Base-by-base conservation (phyloP, 1,140 invertebrate species). In the Pentalonia nigronervosa region DNA sequence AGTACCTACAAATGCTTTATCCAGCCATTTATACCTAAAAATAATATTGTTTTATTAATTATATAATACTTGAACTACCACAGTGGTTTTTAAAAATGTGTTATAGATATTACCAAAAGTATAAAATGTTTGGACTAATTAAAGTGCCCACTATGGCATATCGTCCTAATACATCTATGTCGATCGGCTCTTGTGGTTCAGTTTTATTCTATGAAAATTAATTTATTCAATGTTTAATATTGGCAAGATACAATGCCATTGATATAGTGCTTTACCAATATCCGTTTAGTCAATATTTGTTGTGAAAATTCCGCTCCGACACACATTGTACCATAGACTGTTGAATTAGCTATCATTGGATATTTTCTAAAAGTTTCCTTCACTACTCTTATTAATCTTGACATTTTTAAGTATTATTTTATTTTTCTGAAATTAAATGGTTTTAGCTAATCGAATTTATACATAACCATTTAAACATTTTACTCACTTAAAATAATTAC, bases 11-110 rank as follows among this genome's bases (percentile, higher is more conserved):
- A 97, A 97, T 91, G 96, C 96, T 81, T 95, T 95, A 95, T 98
- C 97, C 91, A 98, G 94, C 96, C 96, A 97, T 95, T 96, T 97
- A 95, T 98, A 98, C 97, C 97, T 98, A 94, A 48, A 83, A 56
- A 56, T 41, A 76, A 84, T 47, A 83, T 45, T 21, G 14, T 25
- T 50, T n/a, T n/a, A 76, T 76, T n/a, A 7, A 76, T 20, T 34
- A 76, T 17, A 30, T 17, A 76, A n/a, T 76, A n/a, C 2, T 17
- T 17, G n/a, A n/a, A 60, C 30, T 36, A 36, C 81, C 25, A 17
- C 20, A 83, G 47, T n/a, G 17, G 41, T 87, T 36, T 47, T 89
- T 1, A 86, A 67, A 76, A 23, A 30, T 89, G 11, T 93, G 0
- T 45, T 17, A 30, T 84, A 30, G 34, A 47, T 95, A 94, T 95